Evolutionary conservation across 2,113 vertebrate species (phyloP).

Genomic region (Lagopus leucura): DNA sequence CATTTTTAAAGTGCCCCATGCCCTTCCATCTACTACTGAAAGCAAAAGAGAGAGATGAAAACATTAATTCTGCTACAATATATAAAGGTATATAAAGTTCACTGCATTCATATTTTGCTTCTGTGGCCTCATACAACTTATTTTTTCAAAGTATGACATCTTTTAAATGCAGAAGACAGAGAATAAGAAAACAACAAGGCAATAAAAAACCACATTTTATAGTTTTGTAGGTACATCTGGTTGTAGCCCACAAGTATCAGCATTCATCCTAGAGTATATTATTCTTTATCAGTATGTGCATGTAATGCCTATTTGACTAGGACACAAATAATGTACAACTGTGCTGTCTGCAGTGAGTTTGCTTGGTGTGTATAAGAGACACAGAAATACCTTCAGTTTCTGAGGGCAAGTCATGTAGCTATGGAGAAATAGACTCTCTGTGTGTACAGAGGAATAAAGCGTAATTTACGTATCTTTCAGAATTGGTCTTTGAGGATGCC

Average conservation of each 20-base stretch:
- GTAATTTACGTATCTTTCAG: background rate
- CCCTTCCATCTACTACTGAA: background rate
- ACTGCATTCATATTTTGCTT: background rate
- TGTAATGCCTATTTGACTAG: background rate
- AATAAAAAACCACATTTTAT: background rate
- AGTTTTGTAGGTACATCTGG: background rate
- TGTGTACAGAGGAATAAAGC: background rate
- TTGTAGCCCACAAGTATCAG: background rate
- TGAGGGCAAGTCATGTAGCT: background rate
- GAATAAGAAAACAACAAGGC: background rate
- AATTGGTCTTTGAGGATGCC: background rate
- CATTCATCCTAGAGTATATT: background rate
- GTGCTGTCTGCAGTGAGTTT: background rate
- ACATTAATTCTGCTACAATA: background rate
- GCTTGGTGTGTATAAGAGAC: background rate
- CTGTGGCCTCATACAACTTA: background rate
- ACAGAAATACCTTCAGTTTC: background rate
- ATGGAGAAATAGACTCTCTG: background rate
- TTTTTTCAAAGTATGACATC: background rate
- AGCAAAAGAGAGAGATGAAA: background rate
- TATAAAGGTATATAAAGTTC: background rate
- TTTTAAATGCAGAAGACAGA: background rate
- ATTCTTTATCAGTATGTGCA: background rate
- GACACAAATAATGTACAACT: background rate
- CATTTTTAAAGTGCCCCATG: background rate